Base-by-base conservation (phyloP, 2,113 vertebrate species). In the Sinocyclocheilus maitianheensis region DNA sequence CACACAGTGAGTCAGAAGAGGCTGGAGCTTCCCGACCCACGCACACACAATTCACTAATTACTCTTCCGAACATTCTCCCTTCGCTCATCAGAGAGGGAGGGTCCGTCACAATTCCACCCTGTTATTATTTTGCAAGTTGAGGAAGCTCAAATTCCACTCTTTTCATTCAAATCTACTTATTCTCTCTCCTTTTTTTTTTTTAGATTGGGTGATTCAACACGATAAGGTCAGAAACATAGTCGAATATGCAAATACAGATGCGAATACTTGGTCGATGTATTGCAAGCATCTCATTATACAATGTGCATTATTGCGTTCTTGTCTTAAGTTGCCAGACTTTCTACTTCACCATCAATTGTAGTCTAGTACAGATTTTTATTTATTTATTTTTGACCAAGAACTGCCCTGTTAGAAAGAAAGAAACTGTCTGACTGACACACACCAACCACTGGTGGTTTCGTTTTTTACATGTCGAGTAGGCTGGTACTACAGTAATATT, bases 1-100 rank as follows among this genome's bases (percentile, higher is more conserved):
- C 94, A 94, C 88, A 79, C 87, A 91, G 88, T 90, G 92, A 93
- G 89, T 93, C 91, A 92, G 90, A 90, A 86, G 40, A 77, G 84
- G 62, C 63, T 48, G 83, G 46, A 30, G 74, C 46, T 26, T 67
- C 77, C 62, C 30, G 22, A n/a, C 55, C 16, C 81, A 55, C 55
- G 63, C 69, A 71, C 37, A 81, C 83, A 77, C 8, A 69, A 58
- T 82, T 55, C 65, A 34, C 81, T 55, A 55, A 82, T 82, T 82
- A n/a, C 81, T 37, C 46, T 53, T 82, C 81, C 26, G 24, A 82
- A 82, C 30, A 82, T 82, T 65, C 81, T 82, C 53, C 46, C 63
- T 71, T 30, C 43, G 1, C 46, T 82, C 46, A 69, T 82, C 81
- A 82, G 81, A 53, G 20, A 53, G 81, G 30, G 65, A 53, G 46